These are phyloP conservation scores for Remorina albescens DNA, from an alignment of 2,797 vertebrate genomes.

Conservation along the genomic window DNA sequence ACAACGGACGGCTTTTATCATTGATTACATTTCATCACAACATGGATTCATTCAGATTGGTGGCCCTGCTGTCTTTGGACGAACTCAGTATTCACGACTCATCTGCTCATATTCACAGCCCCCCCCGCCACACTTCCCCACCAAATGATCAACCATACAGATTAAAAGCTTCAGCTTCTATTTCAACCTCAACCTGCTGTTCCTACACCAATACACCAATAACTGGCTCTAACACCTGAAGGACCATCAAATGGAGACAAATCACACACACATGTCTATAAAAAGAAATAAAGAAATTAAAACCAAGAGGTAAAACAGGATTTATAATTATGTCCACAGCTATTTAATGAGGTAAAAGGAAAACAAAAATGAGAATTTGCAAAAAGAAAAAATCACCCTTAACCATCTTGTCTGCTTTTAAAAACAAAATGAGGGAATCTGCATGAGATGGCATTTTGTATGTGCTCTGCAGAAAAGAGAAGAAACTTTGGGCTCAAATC, in stretches of 20 bases:
- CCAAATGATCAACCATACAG: slow-evolving; percentile 32
- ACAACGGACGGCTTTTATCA: slow-evolving; percentile 51
- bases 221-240: not conserved
- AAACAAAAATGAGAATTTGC: not conserved
- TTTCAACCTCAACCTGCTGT: not conserved
- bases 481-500: slow-evolving; percentile 17
- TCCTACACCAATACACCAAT: not conserved
- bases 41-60: slow-evolving; percentile 9
- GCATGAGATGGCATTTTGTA: slow-evolving; percentile 26
- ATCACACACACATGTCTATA: too few species aligned
- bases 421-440: slow-evolving; percentile 13
- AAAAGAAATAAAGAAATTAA: too few species aligned
- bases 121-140: not conserved
- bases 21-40: slow-evolving; percentile 56
- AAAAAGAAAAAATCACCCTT: slow-evolving; percentile 4
- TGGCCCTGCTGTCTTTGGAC: slow-evolving; percentile 49
- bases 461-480: slow-evolving; percentile 28
- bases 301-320: not conserved
- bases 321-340: not conserved
- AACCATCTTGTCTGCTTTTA: slow-evolving; percentile 14
- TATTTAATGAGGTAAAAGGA: not conserved
- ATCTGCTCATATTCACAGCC: slow-evolving; percentile 40
- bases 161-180: not conserved
- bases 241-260: not conserved
- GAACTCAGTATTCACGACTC: slow-evolving; percentile 57